These are phyloP conservation scores for Avahi laniger DNA, from an alignment of 2,797 vertebrate species.

Conservation along the genomic window DNA sequence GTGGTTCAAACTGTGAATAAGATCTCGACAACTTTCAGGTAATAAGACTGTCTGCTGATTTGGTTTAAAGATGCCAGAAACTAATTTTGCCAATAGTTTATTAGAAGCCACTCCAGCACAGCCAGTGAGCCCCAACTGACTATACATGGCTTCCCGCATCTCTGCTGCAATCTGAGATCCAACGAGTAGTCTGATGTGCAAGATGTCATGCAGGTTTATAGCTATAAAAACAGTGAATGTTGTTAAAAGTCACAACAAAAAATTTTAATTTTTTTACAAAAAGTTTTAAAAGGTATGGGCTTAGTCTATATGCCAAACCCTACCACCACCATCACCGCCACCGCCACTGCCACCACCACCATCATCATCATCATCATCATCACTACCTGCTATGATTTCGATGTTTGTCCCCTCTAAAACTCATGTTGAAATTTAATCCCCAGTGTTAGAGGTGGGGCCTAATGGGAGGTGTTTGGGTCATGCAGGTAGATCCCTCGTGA, in stretches of 20 bases:
- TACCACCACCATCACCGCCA: not conserved
- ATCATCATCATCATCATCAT: not conserved
- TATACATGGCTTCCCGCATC: slow-evolving; percentile 86
- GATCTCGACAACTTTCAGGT: slow-evolving; percentile 85
- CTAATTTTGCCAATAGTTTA: slow-evolving; percentile 93
- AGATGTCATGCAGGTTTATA: slow-evolving; percentile 76
- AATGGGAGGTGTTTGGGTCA: not conserved
- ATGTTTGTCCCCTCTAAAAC: not conserved
- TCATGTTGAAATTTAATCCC: not conserved
- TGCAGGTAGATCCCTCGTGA: not conserved
- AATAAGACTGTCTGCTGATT: slow-evolving; percentile 94
- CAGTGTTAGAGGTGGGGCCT: not conserved
- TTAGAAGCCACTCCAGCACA: slow-evolving; percentile 92
- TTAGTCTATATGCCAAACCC: not conserved
- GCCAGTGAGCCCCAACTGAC: slow-evolving; percentile 89
- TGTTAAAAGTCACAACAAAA: not conserved
- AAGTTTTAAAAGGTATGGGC: not conserved
- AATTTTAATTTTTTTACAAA: not conserved
- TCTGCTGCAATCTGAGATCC: slow-evolving; percentile 92
- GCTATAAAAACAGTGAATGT: slow-evolving; percentile 72
- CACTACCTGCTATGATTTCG: not conserved
- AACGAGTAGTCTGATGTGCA: slow-evolving; percentile 84
- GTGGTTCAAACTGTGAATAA: slow-evolving; percentile 86
- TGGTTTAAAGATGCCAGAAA: slow-evolving; percentile 92
- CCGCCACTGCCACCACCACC: too few species aligned